Conservation (phyloP, 2,113 vertebrate genomes). For the Gobiocypris rarus region DNA sequence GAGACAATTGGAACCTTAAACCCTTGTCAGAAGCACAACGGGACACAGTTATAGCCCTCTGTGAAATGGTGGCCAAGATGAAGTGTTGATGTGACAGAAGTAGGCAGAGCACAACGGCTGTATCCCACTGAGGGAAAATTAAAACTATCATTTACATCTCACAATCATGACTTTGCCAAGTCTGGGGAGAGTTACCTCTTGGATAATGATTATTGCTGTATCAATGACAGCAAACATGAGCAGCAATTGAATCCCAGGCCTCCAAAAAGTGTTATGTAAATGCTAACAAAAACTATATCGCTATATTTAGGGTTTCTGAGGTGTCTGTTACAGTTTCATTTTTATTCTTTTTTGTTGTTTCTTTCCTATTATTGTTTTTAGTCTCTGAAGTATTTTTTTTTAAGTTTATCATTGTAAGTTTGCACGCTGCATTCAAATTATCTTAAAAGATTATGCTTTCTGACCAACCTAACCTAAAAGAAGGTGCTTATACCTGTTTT, state of each 20-base stretch:
- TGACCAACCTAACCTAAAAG: background rate
- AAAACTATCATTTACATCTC: slow-evolving; percentile 50
- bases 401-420: background rate
- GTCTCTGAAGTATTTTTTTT: background rate
- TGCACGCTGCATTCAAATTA: background rate
- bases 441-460: background rate
- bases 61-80: slow-evolving; percentile 37
- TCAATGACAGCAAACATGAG: slow-evolving; percentile 35
- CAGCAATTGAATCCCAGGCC: slow-evolving; percentile 15
- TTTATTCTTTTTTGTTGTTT: background rate
- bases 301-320: background rate
- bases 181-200: slow-evolving; percentile 25
- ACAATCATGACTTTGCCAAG: slow-evolving; percentile 32
- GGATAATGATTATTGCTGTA: slow-evolving; percentile 41
- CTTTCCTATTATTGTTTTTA: background rate
- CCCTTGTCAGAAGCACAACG: slow-evolving; percentile 49
- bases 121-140: slow-evolving; percentile 48
- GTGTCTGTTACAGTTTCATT: background rate
- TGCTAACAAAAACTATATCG: slow-evolving; percentile 27
- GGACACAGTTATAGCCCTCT: slow-evolving; percentile 35
- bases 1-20: slow-evolving; percentile 47
- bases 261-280: background rate
- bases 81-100: slow-evolving; percentile 49
- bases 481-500: too few relatives aligned
- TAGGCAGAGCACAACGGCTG: slow-evolving; percentile 18